A percentile compares a stretch with the other conserved stretches of the same genome.
Conservation (phyloP, 2,888 invertebrate genomes). For the Drosophila kambysellisi region DNA sequence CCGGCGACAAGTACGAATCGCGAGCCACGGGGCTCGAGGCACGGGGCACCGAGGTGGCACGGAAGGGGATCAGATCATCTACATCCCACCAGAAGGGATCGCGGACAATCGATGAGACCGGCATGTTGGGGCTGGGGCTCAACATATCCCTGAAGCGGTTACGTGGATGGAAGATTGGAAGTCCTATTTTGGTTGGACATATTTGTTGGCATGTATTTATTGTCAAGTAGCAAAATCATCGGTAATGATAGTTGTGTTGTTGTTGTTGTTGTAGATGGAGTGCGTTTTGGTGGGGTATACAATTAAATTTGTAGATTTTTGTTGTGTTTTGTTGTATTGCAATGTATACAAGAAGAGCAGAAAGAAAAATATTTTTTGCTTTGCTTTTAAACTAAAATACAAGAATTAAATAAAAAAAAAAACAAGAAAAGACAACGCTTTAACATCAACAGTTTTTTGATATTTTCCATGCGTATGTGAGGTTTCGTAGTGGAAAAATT, state of each 20-base stretch:
- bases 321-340: slow-evolving; percentile 65
- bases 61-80: slow-evolving; percentile 92
- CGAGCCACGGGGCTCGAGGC: slow-evolving; percentile 90
- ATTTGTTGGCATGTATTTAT: slow-evolving; percentile 47
- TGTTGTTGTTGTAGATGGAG: slow-evolving; percentile 37
- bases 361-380: slow-evolving; percentile 78
- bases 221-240: slow-evolving; percentile 56
- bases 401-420: slow-evolving; percentile 72
- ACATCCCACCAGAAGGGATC: slow-evolving; percentile 96
- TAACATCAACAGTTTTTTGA: slow-evolving; percentile 78
- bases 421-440: slow-evolving; percentile 78
- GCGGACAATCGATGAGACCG: slow-evolving; percentile 92
- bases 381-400: slow-evolving; percentile 82
- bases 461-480: slow-evolving; percentile 81
- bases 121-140: slow-evolving; percentile 92
- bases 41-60: slow-evolving; percentile 87
- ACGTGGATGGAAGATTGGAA: slow-evolving; percentile 90
- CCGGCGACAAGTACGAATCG: slow-evolving; percentile 95
- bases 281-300: slow-evolving; percentile 60
- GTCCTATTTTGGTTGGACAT: slow-evolving; percentile 85
- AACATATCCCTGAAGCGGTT: slow-evolving; percentile 88
- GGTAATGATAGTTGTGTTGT: slow-evolving; percentile 44
- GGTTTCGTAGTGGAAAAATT: slow-evolving; percentile 74
- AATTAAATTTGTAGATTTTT: slow-evolving; percentile 58
- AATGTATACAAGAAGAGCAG: slow-evolving; percentile 82